Conservation (phyloP, 2,113 vertebrate species). For the Planiliza haematocheilus region DNA sequence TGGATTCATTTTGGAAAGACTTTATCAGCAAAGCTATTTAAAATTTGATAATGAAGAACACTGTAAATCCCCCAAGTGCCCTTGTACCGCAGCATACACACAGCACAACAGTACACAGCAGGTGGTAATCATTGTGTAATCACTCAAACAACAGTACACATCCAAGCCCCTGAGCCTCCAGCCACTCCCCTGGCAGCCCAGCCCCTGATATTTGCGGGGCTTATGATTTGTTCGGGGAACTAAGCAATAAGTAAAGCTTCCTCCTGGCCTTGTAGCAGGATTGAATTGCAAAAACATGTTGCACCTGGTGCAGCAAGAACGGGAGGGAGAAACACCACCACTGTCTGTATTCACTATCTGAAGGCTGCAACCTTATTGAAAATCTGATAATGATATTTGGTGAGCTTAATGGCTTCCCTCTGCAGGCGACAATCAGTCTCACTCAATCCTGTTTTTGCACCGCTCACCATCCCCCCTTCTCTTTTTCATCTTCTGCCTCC, state of each 20-base stretch:
- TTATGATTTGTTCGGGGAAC: conserved; percentile 76
- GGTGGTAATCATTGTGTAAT: conserved; percentile 76
- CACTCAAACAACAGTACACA: conserved; percentile 71
- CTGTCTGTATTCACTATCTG: conserved; percentile 61
- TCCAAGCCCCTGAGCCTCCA: conserved; percentile 46
- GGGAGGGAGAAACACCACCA: conserved; percentile 30
- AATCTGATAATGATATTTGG: conserved; percentile 76
- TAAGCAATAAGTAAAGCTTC: conserved; percentile 74
- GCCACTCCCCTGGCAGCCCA: conserved; percentile 56
- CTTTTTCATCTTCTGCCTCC: conserved; percentile 55
- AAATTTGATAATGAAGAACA: conserved; percentile 75
- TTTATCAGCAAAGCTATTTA: conserved; percentile 77
- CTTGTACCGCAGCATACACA: conserved; percentile 44
- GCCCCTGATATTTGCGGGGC: conserved; percentile 62
- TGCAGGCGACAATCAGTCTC: conserved; percentile 71
- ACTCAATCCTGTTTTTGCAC: conserved; percentile 59
- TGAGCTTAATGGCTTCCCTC: conserved; percentile 72
- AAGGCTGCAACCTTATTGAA: conserved; percentile 73
- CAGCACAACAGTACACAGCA: conserved; percentile 54
- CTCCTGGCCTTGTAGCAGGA: conserved; percentile 69
- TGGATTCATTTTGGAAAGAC: conserved; percentile 72
- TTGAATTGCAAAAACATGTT: conserved; percentile 74
- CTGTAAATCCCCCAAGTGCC: conserved; percentile 68
- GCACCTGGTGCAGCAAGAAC: conserved; percentile 66
- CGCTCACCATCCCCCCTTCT: conserved; percentile 2